Percentiles rank a stretch among this genome's conserved stretches.
Evolutionary conservation across 2,113 vertebrate species (phyloP).

Genomic region (Coptodon rendalli): DNA sequence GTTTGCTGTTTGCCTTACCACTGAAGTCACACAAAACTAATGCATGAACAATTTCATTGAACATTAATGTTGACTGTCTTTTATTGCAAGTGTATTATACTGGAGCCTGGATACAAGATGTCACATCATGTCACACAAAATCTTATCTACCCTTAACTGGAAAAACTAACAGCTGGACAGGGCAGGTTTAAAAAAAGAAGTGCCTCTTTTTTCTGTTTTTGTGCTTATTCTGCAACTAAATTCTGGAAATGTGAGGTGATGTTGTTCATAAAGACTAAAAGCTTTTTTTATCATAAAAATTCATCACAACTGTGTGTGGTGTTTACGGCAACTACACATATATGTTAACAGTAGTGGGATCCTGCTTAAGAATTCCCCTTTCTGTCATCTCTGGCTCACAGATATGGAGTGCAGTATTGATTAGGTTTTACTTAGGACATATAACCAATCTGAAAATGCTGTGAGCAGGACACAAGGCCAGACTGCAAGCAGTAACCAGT

Average conservation of each 20-base stretch:
- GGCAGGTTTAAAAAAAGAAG: not conserved
- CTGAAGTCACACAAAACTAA: not conserved
- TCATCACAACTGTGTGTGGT: not conserved
- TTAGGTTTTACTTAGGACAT: not conserved
- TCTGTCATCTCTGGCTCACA: not conserved
- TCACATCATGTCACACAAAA: not conserved
- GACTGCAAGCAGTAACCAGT: not conserved
- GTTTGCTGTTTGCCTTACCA: not conserved
- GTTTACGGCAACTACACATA: not conserved
- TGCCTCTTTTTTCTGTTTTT: not conserved
- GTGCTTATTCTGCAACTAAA: not conserved
- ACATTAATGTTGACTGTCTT: not conserved
- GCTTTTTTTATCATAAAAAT: not conserved
- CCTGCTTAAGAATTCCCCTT: not conserved
- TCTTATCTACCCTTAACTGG: not conserved
- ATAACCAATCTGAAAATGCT: not conserved
- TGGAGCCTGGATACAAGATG: not conserved
- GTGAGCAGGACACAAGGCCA: not conserved
- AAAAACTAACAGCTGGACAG: not conserved
- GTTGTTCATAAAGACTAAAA: not conserved
- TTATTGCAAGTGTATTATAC: not conserved
- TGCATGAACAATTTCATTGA: not conserved
- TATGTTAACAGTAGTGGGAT: fast-evolving
- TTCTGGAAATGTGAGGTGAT: too few species aligned
- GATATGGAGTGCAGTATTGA: not conserved